Percentiles rank a stretch among this genome's conserved stretches.
These are phyloP conservation scores for Sparidentex hasta DNA, from an alignment of 2,797 vertebrate genomes.

Conservation along the genomic window DNA sequence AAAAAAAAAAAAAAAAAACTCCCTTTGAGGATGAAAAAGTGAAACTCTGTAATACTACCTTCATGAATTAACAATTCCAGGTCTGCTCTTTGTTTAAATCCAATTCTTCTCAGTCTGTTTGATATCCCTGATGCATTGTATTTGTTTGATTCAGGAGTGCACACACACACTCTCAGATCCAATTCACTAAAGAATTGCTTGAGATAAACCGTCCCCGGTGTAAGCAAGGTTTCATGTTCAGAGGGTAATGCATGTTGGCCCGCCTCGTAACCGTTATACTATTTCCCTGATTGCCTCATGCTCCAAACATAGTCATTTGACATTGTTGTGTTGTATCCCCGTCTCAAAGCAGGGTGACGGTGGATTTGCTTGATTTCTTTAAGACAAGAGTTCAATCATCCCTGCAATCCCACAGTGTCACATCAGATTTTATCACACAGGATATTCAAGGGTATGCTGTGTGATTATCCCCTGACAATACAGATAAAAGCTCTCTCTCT, in stretches of 20 bases:
- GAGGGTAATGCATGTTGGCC: constrained; percentile 49
- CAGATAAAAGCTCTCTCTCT: constrained; percentile 69
- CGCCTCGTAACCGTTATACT: constrained; percentile 48
- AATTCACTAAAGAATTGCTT: constrained; percentile 54
- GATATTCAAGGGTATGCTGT: constrained; percentile 76
- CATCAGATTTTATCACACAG: constrained; percentile 77
- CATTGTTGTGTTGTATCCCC: constrained; percentile 65
- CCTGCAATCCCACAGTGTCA: constrained; percentile 73
- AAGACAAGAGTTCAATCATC: constrained; percentile 79
- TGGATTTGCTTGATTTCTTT: constrained; percentile 81
- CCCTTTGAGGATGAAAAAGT: neutral
- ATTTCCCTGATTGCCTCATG: constrained; percentile 66
- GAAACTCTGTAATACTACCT: constrained; percentile 14
- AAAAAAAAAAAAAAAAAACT: neutral
- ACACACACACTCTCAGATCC: constrained; percentile 24
- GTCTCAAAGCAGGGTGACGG: constrained; percentile 54
- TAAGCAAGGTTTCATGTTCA: constrained; percentile 45
- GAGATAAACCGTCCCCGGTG: constrained; percentile 53
- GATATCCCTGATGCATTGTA: constrained; percentile 47
- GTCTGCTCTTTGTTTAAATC: constrained; percentile 37
- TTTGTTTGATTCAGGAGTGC: constrained; percentile 45
- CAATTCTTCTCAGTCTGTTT: constrained; percentile 46
- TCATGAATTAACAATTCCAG: constrained; percentile 30
- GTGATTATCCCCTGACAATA: constrained; percentile 78
- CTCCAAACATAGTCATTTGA: constrained; percentile 68